Percentiles rank a stretch among this genome's conserved stretches.
These are phyloP conservation scores for Pristionchus mayeri DNA, from an alignment of 2,888 invertebrate genomes.

Conservation along the genomic window DNA sequence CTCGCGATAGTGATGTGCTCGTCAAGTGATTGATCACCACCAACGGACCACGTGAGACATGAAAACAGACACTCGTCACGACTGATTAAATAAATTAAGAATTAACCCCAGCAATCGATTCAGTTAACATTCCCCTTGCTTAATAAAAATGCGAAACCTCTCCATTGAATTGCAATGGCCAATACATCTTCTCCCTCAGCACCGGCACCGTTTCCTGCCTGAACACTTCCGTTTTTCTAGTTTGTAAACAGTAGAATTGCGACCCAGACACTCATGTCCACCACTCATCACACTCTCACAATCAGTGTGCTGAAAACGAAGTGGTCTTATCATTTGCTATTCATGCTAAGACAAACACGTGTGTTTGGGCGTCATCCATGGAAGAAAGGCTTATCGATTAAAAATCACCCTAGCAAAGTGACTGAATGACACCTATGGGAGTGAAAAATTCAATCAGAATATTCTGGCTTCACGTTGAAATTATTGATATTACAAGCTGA, in stretches of 20 bases:
- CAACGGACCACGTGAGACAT: constrained; percentile 63
- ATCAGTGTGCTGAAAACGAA: neutral
- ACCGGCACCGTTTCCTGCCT: constrained; percentile 71
- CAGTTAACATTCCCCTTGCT: too few species aligned
- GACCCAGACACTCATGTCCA: too few species aligned
- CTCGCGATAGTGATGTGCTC: constrained; percentile 67
- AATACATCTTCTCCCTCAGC: constrained; percentile 62
- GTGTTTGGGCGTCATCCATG: neutral
- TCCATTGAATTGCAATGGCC: constrained; percentile 67
- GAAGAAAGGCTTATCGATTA: neutral
- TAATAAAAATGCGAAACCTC: constrained; percentile 67
- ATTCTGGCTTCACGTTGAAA: too few species aligned
- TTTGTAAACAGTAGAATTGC: too few species aligned
- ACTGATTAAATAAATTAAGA: too few species aligned
- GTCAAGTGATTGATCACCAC: constrained; percentile 63
- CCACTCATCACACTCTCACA: neutral
- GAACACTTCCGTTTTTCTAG: neutral
- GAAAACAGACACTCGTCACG: constrained; percentile 66
- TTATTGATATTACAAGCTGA: too few species aligned
- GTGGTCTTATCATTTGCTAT: neutral
- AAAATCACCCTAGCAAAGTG: neutral
- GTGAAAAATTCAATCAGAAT: too few species aligned
- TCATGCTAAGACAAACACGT: neutral
- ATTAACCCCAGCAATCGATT: too few species aligned
- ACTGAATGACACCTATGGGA: too few species aligned